Evolutionary conservation across 2,113 vertebrate species (phyloP).

Genomic region (Sander vitreus): DNA sequence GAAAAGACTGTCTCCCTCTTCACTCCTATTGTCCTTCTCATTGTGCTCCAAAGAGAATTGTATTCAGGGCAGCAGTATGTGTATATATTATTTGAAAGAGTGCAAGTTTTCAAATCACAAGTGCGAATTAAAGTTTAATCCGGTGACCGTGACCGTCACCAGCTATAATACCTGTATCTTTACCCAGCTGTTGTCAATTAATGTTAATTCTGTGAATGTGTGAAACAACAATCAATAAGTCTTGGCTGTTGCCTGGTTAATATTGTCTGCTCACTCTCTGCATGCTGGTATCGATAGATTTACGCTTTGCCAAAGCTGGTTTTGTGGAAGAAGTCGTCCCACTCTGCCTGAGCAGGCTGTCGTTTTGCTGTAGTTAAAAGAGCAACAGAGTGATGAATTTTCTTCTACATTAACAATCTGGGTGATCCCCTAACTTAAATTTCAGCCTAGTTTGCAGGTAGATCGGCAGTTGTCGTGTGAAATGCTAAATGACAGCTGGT

Average conservation of each 20-base stretch:
- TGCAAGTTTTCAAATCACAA: not conserved
- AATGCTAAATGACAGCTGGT: not conserved
- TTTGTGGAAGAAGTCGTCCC: constrained; percentile 8
- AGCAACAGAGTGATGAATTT: not conserved
- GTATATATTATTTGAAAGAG: not conserved
- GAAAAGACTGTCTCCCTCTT: not conserved
- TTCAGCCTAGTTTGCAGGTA: not conserved
- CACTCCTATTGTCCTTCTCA: constrained; percentile 20
- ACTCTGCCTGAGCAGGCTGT: not conserved
- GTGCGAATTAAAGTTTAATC: not conserved
- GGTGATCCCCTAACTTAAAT: not conserved
- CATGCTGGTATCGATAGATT: not conserved
- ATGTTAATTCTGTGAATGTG: not conserved
- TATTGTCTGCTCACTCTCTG: not conserved
- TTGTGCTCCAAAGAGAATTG: constrained; percentile 4
- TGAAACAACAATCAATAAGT: not conserved
- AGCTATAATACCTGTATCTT: not conserved
- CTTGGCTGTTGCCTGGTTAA: constrained; percentile 2
- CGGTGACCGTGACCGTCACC: not conserved
- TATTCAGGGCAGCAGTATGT: too few species aligned
- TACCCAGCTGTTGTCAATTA: constrained; percentile 7
- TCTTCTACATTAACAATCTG: not conserved
- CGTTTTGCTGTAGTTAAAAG: not conserved
- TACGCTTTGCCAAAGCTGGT: not conserved
- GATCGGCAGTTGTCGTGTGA: not conserved